A percentile compares a stretch with the other conserved stretches of the same genome.
phyloP scores from a whole-genome alignment of 2,888 invertebrate genomes.

The Halocaridina rubra region DNA sequence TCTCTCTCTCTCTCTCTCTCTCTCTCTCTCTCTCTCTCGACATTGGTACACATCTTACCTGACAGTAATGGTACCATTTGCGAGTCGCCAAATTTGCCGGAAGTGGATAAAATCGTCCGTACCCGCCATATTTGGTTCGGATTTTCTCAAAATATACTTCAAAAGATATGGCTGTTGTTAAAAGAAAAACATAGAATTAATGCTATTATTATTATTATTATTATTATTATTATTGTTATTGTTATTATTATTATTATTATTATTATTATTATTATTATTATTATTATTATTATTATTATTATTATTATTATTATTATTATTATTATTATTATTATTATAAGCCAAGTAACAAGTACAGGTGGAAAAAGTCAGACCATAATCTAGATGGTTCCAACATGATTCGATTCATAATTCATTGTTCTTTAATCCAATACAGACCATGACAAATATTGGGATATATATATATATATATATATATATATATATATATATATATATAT shows the following conservation, averaged over 20 bases:
- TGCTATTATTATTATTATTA: too few relatives aligned
- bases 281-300: not conserved
- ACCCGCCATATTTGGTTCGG: slow-evolving; percentile 48
- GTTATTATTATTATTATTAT: too few relatives aligned
- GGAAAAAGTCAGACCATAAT: not conserved
- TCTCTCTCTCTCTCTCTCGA: not conserved
- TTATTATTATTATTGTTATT: too few relatives aligned
- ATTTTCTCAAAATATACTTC: slow-evolving; percentile 60
- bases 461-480: not conserved
- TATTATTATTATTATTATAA: not conserved
- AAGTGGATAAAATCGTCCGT: slow-evolving; percentile 49
- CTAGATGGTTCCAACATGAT: not conserved
- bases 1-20: not conserved
- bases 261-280: too few relatives aligned
- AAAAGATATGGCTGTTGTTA: slow-evolving; percentile 43
- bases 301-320: not conserved
- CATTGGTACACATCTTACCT: slow-evolving; percentile 2
- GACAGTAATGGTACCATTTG: slow-evolving; percentile 58
- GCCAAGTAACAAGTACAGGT: too few relatives aligned
- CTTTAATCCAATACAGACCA: not conserved
- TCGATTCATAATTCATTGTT: too few relatives aligned
- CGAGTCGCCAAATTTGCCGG: slow-evolving; percentile 52
- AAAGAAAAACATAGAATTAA: not conserved
- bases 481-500: not conserved
- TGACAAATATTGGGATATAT: not conserved